phyloP scores from a whole-genome alignment of 2,113 vertebrate genomes.

The Mohoua ochrocephala region DNA sequence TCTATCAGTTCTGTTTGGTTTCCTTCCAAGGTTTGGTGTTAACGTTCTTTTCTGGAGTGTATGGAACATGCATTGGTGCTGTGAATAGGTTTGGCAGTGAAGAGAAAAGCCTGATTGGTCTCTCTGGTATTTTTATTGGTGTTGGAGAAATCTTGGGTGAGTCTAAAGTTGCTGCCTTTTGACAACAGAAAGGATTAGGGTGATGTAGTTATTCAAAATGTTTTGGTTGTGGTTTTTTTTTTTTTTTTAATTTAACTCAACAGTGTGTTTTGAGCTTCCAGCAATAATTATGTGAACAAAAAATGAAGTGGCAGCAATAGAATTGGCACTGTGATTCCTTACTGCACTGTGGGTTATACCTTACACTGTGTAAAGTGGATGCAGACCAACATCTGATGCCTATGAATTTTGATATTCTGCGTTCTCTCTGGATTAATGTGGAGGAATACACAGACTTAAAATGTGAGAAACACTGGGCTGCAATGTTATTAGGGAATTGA shows the following conservation, averaged over 20 bases:
- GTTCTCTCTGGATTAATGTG: neutral
- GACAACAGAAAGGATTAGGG: neutral
- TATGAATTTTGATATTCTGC: neutral
- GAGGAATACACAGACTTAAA: neutral
- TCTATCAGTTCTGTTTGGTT: neutral
- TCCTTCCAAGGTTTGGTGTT: slow-evolving; percentile 83
- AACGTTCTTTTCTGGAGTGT: slow-evolving; percentile 95
- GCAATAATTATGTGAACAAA: neutral
- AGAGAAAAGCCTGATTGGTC: slow-evolving; percentile 91
- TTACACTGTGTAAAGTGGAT: neutral
- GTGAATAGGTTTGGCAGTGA: slow-evolving; percentile 85
- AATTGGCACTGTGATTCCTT: neutral
- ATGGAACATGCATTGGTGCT: slow-evolving; percentile 92
- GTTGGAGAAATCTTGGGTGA: slow-evolving; percentile 93
- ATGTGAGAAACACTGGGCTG: neutral
- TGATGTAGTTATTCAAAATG: neutral
- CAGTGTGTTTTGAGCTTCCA: neutral
- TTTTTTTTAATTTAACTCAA: neutral
- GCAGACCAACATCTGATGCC: neutral
- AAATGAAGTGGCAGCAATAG: neutral
- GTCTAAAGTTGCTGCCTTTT: neutral
- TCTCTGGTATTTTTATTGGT: slow-evolving; percentile 95
- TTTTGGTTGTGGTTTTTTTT: too few species aligned
- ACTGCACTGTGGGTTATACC: neutral
- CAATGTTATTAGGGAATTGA: neutral